Conservation (phyloP, 2,113 vertebrate genomes). For the Tychaedon coryphoeus region DNA sequence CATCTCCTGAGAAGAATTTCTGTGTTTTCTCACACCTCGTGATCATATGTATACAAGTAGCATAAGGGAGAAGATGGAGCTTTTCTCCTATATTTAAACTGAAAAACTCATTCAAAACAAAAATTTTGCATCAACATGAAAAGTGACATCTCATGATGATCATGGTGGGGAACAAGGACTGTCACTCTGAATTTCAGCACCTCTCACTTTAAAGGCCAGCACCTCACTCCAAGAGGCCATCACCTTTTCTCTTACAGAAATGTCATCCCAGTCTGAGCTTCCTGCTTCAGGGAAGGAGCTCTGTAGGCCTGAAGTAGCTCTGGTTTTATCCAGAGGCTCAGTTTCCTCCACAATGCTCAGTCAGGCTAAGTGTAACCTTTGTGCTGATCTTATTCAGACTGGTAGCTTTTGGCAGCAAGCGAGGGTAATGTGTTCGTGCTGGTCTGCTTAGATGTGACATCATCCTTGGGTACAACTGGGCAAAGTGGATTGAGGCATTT, state of each 20-base stretch:
- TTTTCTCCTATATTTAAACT: neutral
- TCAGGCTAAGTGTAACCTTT: neutral
- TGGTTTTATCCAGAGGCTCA: neutral
- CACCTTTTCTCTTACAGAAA: neutral
- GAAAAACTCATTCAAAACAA: neutral
- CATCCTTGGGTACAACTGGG: neutral
- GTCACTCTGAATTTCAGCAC: neutral
- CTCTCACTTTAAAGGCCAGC: neutral
- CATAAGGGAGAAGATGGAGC: neutral
- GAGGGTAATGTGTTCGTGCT: accelerated
- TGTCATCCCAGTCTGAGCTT: neutral
- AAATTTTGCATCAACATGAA: neutral
- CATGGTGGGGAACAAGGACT: neutral
- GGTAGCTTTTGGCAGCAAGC: neutral
- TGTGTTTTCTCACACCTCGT: neutral
- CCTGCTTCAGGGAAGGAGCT: accelerated
- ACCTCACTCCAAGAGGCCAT: neutral
- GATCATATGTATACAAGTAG: neutral
- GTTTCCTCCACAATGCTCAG: neutral
- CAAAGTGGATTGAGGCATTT: neutral
- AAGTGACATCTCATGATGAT: neutral
- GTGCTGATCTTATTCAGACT: neutral
- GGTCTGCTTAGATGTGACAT: neutral
- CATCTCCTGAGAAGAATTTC: neutral
- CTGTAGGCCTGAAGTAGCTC: neutral